These are phyloP conservation scores for Ranitomeya variabilis DNA, from an alignment of 2,113 vertebrate genomes.

Conservation along the genomic window DNA sequence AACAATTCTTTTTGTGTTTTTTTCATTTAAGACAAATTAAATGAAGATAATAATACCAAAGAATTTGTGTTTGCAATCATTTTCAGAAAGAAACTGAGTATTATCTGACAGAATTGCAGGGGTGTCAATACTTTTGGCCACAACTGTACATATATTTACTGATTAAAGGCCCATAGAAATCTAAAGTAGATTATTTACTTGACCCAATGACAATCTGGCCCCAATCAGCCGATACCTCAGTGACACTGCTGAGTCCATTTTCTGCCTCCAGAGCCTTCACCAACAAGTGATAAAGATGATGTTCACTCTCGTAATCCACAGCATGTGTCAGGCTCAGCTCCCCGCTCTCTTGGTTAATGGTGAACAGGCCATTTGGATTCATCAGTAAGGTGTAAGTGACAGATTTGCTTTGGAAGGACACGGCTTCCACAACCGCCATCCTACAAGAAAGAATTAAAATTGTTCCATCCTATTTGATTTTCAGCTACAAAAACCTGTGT, in stretches of 20 bases:
- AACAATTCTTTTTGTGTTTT: too few species aligned
- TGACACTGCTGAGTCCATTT: conserved; percentile 78
- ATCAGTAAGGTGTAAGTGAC: conserved; percentile 79
- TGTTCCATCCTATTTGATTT: too few species aligned
- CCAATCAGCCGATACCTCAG: conserved; percentile 72
- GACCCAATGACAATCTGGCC: neutral
- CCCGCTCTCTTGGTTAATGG: conserved; percentile 78
- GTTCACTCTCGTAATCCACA: conserved; percentile 82
- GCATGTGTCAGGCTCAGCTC: conserved; percentile 77
- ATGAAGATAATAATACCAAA: too few species aligned
- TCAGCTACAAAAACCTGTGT: too few species aligned
- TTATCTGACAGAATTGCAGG: too few species aligned
- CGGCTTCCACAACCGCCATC: conserved; percentile 79
- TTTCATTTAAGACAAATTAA: too few species aligned
- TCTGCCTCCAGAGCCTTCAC: conserved; percentile 78
- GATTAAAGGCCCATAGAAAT: neutral
- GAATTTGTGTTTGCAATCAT: too few species aligned
- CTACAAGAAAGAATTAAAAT: conserved; percentile 58
- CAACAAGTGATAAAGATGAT: conserved; percentile 81
- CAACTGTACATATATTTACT: too few species aligned
- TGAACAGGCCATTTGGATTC: conserved; percentile 84
- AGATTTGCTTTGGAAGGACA: conserved; percentile 83
- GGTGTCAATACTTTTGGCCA: too few species aligned
- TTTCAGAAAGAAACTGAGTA: too few species aligned
- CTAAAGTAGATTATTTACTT: neutral